Conservation (phyloP, 2,113 vertebrate species). For the Hippocampus guttulatus region DNA sequence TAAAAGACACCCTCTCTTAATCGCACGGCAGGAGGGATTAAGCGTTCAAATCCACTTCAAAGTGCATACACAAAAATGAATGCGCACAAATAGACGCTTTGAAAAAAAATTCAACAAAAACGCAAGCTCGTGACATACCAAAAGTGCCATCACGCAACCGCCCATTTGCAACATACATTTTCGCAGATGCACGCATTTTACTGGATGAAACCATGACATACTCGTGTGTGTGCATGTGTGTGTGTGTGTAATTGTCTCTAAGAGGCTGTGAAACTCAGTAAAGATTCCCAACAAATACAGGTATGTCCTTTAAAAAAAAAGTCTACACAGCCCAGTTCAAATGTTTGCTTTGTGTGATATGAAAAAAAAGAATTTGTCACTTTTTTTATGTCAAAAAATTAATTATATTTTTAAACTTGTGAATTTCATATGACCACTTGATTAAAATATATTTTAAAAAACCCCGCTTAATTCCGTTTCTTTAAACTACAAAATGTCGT, state of each 20-base stretch:
- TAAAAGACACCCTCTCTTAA: constrained; percentile 5
- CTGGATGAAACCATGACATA: background rate
- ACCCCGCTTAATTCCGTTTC: too few relatives aligned
- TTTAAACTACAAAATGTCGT: too few relatives aligned
- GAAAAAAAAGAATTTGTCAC: too few relatives aligned
- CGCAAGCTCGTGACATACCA: background rate
- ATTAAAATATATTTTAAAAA: too few relatives aligned
- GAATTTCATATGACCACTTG: too few relatives aligned
- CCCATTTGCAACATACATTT: background rate
- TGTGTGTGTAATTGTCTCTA: background rate
- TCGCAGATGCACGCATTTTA: background rate
- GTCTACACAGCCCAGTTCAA: background rate
- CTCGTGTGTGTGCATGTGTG: too few relatives aligned
- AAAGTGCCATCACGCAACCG: background rate
- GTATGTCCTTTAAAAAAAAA: background rate
- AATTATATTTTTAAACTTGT: too few relatives aligned
- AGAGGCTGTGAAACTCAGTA: background rate
- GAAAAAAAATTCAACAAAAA: background rate
- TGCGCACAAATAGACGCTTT: background rate
- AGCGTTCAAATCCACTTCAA: background rate
- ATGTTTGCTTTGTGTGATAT: background rate
- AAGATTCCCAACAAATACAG: background rate
- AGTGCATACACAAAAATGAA: background rate
- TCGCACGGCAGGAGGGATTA: background rate
- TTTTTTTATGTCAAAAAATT: too few relatives aligned